A percentile compares a stretch with the other conserved stretches of the same genome.
phyloP scores from a whole-genome alignment of 2,888 invertebrate genomes.

The Ypsolopha sequella region DNA sequence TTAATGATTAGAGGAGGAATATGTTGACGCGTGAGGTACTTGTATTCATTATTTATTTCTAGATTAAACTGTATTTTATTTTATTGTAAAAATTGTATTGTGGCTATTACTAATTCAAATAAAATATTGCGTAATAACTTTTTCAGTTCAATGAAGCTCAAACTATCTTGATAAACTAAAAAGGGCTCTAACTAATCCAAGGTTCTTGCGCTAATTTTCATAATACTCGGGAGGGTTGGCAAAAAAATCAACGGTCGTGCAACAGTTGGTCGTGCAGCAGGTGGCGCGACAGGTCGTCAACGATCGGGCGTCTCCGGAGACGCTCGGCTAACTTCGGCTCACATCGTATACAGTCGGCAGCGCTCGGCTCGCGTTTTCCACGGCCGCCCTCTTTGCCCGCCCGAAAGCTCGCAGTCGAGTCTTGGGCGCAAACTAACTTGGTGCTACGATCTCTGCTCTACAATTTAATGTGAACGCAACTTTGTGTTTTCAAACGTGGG shows the following conservation, averaged over 20 bases:
- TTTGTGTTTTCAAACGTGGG: slow-evolving; percentile 19
- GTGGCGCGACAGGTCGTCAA: slow-evolving; percentile 61
- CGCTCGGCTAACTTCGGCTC: slow-evolving; percentile 18
- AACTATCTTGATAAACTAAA: too few relatives aligned
- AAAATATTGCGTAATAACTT: too few relatives aligned
- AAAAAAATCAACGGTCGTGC: slow-evolving; percentile 67
- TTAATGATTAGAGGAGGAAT: slow-evolving; percentile 20
- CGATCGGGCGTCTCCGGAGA: slow-evolving; percentile 23
- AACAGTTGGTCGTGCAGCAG: slow-evolving; percentile 66
- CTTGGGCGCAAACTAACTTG: slow-evolving; percentile 42
- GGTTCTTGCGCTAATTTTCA: slow-evolving; percentile 47
- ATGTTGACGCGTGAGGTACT: too few relatives aligned
- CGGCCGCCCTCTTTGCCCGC: slow-evolving; percentile 62
- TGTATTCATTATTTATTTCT: too few relatives aligned
- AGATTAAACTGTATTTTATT: too few relatives aligned
- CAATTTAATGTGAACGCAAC: slow-evolving; percentile 13
- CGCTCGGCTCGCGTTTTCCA: slow-evolving; percentile 31
- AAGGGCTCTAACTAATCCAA: too few relatives aligned
- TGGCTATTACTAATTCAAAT: too few relatives aligned
- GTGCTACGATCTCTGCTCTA: slow-evolving; percentile 29
- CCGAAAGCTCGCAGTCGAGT: slow-evolving; percentile 64
- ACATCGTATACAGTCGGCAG: slow-evolving; percentile 19
- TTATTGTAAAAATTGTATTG: too few relatives aligned
- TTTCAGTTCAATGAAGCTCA: too few relatives aligned
- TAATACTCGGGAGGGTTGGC: slow-evolving; percentile 41